Evolutionary conservation across 2,797 vertebrate species (phyloP).

Genomic region (Gobio occitaniae): DNA sequence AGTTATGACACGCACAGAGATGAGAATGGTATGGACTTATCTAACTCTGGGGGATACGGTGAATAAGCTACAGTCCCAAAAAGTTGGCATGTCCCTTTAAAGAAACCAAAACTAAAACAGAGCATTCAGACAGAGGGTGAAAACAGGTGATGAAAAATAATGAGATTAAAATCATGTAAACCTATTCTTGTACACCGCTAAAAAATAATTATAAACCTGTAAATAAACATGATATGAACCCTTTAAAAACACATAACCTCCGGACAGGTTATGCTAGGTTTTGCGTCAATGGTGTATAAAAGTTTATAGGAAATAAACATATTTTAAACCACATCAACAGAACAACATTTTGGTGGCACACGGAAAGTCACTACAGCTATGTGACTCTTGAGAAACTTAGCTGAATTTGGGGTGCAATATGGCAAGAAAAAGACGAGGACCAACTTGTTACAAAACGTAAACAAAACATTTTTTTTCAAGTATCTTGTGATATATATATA

Average conservation of each 20-base stretch:
- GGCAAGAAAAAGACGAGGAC: background rate
- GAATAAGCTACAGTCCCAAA: too few relatives aligned
- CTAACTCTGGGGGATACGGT: too few relatives aligned
- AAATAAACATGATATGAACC: background rate
- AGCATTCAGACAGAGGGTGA: too few relatives aligned
- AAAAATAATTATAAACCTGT: background rate
- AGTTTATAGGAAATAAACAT: background rate
- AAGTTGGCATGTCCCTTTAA: too few relatives aligned
- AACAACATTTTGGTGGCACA: background rate
- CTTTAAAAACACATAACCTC: background rate
- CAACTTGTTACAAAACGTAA: background rate
- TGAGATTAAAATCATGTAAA: background rate
- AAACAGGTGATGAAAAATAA: too few relatives aligned
- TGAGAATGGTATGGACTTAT: too few relatives aligned
- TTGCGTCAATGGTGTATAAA: background rate
- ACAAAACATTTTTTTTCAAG: too few relatives aligned
- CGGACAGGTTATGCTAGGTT: background rate
- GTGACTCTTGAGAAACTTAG: background rate
- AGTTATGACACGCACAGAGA: too few relatives aligned
- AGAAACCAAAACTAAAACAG: too few relatives aligned
- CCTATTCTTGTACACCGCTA: background rate
- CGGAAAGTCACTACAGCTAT: background rate
- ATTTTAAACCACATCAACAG: background rate
- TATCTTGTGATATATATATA: background rate
- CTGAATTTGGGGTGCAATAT: background rate